Evolutionary conservation across 2,888 invertebrate genomes (phyloP).

Genomic region (Cryptocheilus praepositus): DNA sequence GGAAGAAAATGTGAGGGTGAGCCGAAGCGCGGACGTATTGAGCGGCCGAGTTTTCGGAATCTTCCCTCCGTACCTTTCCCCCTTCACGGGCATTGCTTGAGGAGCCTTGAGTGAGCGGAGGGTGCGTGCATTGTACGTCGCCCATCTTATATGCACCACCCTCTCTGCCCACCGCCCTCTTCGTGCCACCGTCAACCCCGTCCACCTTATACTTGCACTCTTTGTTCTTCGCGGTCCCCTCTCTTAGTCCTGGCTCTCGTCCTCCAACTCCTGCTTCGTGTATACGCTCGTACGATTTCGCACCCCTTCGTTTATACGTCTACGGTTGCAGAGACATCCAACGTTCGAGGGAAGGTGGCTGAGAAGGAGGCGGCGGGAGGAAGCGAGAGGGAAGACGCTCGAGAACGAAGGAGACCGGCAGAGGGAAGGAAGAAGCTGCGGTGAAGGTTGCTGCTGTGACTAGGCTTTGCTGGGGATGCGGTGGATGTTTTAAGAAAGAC

Average conservation of each 20-base stretch:
- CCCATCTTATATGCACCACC: constrained; percentile 75
- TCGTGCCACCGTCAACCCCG: constrained; percentile 62
- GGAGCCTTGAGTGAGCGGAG: constrained; percentile 72
- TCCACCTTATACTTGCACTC: constrained; percentile 74
- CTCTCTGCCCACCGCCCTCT: constrained; percentile 52
- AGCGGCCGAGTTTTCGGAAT: constrained; percentile 72
- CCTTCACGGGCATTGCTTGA: constrained; percentile 68
- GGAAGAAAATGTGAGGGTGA: constrained; percentile 57
- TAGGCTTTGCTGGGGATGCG: constrained; percentile 59
- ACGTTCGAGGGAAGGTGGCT: constrained; percentile 43
- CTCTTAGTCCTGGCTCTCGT: constrained; percentile 56
- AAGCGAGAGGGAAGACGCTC: no score
- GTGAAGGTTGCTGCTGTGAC: constrained; percentile 44
- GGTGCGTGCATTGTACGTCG: constrained; percentile 73
- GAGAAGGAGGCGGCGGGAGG: no score
- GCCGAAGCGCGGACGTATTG: constrained; percentile 63
- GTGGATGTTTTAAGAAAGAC: constrained; percentile 70
- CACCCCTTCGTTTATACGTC: constrained; percentile 67
- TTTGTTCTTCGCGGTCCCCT: constrained; percentile 69
- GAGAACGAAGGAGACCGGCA: constrained; percentile 6
- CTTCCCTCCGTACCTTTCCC: constrained; percentile 62
- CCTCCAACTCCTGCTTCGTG: constrained; percentile 58
- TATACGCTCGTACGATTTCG: constrained; percentile 70
- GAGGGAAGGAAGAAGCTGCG: constrained; percentile 24
- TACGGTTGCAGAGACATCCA: constrained; percentile 41